These are phyloP conservation scores for Amiota communis DNA, from an alignment of 2,888 invertebrate genomes.

Conservation along the genomic window DNA sequence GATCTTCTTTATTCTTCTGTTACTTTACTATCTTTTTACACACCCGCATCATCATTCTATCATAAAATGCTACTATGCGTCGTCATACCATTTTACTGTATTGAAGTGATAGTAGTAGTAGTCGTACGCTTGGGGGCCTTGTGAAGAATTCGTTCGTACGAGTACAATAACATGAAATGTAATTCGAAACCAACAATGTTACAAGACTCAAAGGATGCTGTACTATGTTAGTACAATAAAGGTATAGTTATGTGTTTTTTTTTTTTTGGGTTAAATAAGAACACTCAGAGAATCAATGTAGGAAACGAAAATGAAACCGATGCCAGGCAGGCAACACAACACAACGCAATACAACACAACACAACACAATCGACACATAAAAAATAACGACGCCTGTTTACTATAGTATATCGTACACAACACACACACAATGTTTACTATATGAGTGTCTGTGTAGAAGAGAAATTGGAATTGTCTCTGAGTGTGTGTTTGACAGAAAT, in stretches of 20 bases:
- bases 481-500: background rate
- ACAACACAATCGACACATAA: slow-evolving; percentile 42
- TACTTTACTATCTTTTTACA: too few relatives aligned
- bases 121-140: background rate
- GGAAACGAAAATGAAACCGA: too few relatives aligned
- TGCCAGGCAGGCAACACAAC: background rate
- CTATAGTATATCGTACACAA: slow-evolving; percentile 31
- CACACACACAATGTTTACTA: background rate
- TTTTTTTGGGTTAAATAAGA: background rate
- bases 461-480: background rate
- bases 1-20: background rate
- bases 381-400: slow-evolving; percentile 60
- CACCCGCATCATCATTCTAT: too few relatives aligned
- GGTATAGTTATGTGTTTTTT: background rate
- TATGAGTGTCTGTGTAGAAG: background rate
- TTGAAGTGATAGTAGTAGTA: too few relatives aligned
- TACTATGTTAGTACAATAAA: background rate
- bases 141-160: background rate
- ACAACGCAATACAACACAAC: too few relatives aligned
- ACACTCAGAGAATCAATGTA: too few relatives aligned
- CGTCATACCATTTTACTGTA: background rate
- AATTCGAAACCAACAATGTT: slow-evolving; percentile 15
- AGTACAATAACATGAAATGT: background rate
- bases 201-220: slow-evolving; percentile 1
- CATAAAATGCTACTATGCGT: too few relatives aligned